Evolutionary conservation across 1,140 invertebrate genomes (phyloP).

Genomic region (Globodera rostochiensis): DNA sequence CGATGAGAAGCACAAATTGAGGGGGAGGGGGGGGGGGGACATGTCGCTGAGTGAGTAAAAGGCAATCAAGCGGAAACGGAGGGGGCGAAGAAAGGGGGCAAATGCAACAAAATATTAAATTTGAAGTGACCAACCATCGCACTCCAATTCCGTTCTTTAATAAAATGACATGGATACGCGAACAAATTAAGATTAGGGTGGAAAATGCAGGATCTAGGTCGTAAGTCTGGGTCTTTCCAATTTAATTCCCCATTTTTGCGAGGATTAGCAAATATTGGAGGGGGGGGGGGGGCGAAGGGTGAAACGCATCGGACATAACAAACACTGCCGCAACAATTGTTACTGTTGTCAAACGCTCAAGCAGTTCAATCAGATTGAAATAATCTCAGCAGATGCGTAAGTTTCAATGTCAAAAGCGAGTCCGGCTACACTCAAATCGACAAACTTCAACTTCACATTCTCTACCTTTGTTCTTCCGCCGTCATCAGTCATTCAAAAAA

Average conservation of each 20-base stretch:
- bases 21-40: no score
- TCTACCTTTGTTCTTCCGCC: no score
- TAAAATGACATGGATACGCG: background rate
- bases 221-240: background rate
- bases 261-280: background rate
- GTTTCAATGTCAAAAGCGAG: no score
- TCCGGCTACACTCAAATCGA: no score
- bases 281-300: no score
- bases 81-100: background rate
- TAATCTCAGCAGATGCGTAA: no score
- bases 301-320: background rate
- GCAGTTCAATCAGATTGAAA: no score
- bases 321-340: no score
- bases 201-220: background rate
- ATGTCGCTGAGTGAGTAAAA: background rate
- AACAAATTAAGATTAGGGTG: background rate
- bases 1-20: background rate
- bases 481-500: background rate
- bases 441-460: no score
- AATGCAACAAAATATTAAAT: slow-evolving; percentile 6
- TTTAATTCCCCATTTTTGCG: background rate
- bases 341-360: no score
- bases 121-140: background rate
- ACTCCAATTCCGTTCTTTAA: background rate
- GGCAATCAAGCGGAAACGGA: background rate